Conservation (phyloP, 2,113 vertebrate genomes). For the Plotosus lineatus region DNA sequence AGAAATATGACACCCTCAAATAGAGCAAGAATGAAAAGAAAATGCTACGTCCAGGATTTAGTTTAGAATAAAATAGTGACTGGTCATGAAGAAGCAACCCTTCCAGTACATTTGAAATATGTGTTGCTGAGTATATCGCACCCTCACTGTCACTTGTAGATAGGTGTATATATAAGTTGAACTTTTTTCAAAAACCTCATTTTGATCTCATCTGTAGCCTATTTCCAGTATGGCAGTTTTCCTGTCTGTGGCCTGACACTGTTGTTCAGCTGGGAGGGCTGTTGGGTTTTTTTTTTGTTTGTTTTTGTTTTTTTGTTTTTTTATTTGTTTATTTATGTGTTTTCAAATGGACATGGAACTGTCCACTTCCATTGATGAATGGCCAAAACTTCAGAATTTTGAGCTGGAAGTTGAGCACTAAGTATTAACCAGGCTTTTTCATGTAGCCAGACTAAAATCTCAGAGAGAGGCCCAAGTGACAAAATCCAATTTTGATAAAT, state of each 20-base stretch:
- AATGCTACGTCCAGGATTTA: conserved; percentile 24
- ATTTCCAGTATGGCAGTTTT: background rate
- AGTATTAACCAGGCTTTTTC: background rate
- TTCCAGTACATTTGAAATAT: conserved; percentile 25
- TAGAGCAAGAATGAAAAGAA: conserved; percentile 27
- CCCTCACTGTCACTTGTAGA: conserved; percentile 17
- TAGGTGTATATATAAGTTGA: conserved; percentile 24
- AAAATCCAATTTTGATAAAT: background rate
- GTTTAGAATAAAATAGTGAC: conserved; percentile 27
- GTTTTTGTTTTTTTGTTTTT: too few relatives aligned
- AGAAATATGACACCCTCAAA: conserved; percentile 39
- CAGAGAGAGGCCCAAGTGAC: background rate
- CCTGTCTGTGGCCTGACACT: background rate
- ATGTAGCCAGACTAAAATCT: background rate
- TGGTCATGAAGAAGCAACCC: conserved; percentile 15
- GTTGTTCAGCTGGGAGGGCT: background rate
- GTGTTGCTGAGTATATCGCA: background rate
- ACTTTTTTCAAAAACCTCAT: background rate
- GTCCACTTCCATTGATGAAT: background rate
- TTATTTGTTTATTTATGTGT: too few relatives aligned
- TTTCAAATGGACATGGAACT: background rate
- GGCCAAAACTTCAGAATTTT: background rate
- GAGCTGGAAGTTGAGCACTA: background rate
- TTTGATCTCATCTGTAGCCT: conserved; percentile 3
- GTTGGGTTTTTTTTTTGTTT: too few relatives aligned